Conservation (phyloP, 2,113 vertebrate genomes). For the Chauna torquata region DNA sequence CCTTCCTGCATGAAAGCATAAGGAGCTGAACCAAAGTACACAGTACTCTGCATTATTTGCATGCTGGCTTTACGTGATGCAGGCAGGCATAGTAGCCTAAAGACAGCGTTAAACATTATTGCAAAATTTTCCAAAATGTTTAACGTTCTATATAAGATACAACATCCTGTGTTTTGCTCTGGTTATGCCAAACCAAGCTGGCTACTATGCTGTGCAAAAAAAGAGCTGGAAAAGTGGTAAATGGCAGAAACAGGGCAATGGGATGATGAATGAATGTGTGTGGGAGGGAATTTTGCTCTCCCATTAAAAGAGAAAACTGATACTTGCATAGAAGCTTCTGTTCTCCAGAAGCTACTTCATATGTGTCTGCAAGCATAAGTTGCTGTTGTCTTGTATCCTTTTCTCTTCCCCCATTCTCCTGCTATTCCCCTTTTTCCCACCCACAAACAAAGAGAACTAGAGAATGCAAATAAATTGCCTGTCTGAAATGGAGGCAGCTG, state of each 20-base stretch:
- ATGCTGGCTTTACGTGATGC: not conserved
- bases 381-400: not conserved
- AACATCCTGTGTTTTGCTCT: not conserved
- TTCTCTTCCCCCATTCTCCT: not conserved
- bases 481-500: conserved; percentile 1
- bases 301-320: not conserved
- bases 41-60: not conserved
- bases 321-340: not conserved
- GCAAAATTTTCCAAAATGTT: not conserved
- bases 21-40: not conserved
- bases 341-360: not conserved
- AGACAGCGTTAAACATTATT: not conserved
- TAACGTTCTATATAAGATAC: not conserved
- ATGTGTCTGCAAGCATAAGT: not conserved
- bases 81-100: not conserved
- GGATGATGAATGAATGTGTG: not conserved
- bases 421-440: not conserved
- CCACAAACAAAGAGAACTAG: not conserved
- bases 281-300: not conserved
- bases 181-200: not conserved
- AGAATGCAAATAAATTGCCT: not conserved
- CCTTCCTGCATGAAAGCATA: not conserved
- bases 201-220: not conserved
- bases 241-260: not conserved
- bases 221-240: not conserved